A percentile compares a stretch with the other conserved stretches of the same genome.
phyloP scores from a whole-genome alignment of 2,888 invertebrate genomes.

The Ophion obscuratus region DNA sequence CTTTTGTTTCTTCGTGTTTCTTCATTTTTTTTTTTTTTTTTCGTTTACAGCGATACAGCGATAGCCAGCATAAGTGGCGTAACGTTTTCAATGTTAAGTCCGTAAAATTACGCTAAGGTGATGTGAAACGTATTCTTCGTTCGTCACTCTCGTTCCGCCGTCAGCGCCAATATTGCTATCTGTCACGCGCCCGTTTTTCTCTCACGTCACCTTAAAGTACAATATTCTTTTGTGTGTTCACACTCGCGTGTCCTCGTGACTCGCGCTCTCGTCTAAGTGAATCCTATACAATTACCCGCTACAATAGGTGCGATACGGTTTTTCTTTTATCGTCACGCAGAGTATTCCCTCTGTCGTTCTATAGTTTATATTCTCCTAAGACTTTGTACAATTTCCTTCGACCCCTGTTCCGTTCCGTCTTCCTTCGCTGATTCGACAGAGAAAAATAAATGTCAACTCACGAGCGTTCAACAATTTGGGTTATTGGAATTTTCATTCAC shows the following conservation, averaged over 20 bases:
- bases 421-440: constrained; percentile 23
- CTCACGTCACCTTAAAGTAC: neutral
- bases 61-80: constrained; percentile 38
- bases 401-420: neutral
- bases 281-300: constrained; percentile 6
- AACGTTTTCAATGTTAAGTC: constrained; percentile 45
- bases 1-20: constrained; percentile 34
- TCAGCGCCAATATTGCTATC: neutral
- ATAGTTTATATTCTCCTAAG: constrained; percentile 51
- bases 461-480: neutral
- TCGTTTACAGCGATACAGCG: constrained; percentile 52
- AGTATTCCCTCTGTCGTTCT: constrained; percentile 32
- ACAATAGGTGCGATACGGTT: constrained; percentile 43
- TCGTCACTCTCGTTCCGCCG: constrained; percentile 17
- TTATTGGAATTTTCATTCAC: neutral
- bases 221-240: neutral
- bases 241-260: neutral
- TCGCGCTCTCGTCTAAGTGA: neutral
- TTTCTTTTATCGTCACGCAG: constrained; percentile 53
- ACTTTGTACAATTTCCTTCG: constrained; percentile 67
- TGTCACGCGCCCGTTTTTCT: neutral
- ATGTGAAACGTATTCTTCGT: constrained; percentile 1
- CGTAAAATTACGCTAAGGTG: constrained; percentile 32
- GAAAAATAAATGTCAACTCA: neutral
- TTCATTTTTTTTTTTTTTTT: constrained; percentile 42